phyloP scores from a whole-genome alignment of 2,888 invertebrate species.

The Ophion slaviceki region DNA sequence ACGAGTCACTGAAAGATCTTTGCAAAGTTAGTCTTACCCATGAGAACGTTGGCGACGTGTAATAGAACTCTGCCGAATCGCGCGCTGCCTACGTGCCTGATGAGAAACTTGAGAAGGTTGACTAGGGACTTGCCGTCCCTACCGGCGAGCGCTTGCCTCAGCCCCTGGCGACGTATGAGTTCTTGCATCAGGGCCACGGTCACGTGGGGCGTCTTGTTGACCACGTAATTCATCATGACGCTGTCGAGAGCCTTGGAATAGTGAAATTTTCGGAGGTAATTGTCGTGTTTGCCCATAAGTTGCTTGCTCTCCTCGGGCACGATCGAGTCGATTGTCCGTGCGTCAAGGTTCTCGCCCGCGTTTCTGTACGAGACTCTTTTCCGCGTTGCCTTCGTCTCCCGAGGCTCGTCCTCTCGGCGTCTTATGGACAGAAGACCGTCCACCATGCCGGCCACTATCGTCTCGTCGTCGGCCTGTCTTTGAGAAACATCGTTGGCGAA shows the following conservation, averaged over 20 bases:
- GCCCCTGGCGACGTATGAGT: constrained; percentile 91
- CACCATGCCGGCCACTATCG: constrained; percentile 95
- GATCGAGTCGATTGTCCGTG: constrained; percentile 84
- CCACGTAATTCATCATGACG: constrained; percentile 87
- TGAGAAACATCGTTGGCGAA: too few relatives aligned
- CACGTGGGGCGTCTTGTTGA: constrained; percentile 89
- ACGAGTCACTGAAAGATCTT: neutral
- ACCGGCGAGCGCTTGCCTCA: constrained; percentile 90
- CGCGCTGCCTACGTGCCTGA: constrained; percentile 89
- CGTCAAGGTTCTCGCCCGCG: constrained; percentile 77
- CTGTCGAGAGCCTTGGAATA: constrained; percentile 91
- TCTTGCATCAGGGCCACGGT: constrained; percentile 94
- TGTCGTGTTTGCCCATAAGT: constrained; percentile 87
- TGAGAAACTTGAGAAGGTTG: constrained; percentile 90
- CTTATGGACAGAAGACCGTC: constrained; percentile 96
- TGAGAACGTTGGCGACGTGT: constrained; percentile 89
- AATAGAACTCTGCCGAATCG: constrained; percentile 90
- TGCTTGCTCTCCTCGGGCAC: constrained; percentile 83
- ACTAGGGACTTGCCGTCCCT: constrained; percentile 88
- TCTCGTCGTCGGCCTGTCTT: constrained; percentile 88
- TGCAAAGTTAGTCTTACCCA: constrained; percentile 84
- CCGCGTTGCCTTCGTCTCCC: constrained; percentile 80
- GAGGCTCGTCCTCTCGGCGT: constrained; percentile 87
- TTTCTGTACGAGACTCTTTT: constrained; percentile 86
- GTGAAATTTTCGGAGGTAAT: constrained; percentile 90